Evolutionary conservation across 2,113 vertebrate genomes (phyloP), one percentile per base, ranked within the genome.

Genomic region (Bos taurus): DNA sequence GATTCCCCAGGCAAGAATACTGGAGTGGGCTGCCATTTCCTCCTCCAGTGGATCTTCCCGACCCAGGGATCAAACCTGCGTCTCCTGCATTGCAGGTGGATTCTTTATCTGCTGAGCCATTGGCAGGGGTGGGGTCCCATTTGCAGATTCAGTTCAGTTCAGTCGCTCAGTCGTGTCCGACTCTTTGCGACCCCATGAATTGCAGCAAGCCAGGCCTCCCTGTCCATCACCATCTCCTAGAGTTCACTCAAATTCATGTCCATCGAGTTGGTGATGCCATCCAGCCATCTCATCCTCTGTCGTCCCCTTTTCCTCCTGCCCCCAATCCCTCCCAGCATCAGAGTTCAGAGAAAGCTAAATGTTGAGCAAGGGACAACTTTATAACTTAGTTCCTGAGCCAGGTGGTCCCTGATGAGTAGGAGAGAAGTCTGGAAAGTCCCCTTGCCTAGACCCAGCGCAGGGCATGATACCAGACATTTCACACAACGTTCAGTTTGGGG

Each of bases 101-200:
- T 43, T 43, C 71, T 74, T 74, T 25, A 74, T 3, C 71, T 25
- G 36, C 71, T 74, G 36, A 43, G 23, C 36, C 36, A 14, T 3
- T 67, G 12, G 12, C 2, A 0, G 26, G 0, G 3, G 5, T 21
- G 19, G 67, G 7, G 5, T 40, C 5, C 36, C 11, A 1, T 54
- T 90, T 90, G 33, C 54, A 90, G 23, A 77, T 46, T 46, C 43
- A 46, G 43, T 46, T 46, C 43, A 46, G 43, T 46, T 46, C 43
- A 46, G 43, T 46, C 43, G 6, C 43, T 46, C 43, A 46, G 43
- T 46, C 43, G 43, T 46, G 43, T 46, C 43, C 6, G 43, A 46
- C 43, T 46, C 43, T 46, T 46, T 46, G 43, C 6, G 43, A 46
- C 43, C 43, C 43, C 43, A 46, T 46, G 43, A 46, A 7, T 46